Evolutionary conservation across 1,140 invertebrate species (phyloP).

Genomic region (Condylostylus longicornis): DNA sequence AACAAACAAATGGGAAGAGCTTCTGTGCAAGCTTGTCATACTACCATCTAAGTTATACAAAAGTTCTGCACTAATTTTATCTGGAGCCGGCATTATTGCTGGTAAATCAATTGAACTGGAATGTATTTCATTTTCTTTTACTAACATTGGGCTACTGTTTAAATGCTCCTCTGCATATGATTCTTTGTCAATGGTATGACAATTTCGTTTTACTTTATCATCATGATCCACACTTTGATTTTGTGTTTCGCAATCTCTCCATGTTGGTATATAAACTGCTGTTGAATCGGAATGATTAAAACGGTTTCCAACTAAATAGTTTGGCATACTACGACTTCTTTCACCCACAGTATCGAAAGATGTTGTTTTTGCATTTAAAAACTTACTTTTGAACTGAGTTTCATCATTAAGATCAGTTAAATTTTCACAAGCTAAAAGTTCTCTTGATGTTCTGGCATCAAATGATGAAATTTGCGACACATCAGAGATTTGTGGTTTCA

Average conservation of each 20-base stretch:
- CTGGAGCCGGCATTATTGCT: constrained; percentile 32
- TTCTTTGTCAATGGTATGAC: no score
- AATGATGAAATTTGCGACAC: constrained; percentile 43
- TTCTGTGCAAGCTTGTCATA: constrained; percentile 3
- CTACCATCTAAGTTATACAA: constrained; percentile 31
- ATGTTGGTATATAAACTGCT: constrained; percentile 37
- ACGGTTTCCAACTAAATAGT: constrained; percentile 39
- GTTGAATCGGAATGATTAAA: constrained; percentile 38
- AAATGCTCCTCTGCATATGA: background rate
- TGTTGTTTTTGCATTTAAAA: constrained; percentile 7
- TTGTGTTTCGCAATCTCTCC: constrained; percentile 28
- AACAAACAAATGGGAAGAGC: constrained; percentile 5
- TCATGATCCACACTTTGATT: constrained; percentile 22
- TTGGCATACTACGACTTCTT: constrained; percentile 32
- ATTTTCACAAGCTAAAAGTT: constrained; percentile 47
- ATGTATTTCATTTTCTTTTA: constrained; percentile 27
- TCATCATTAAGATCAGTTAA: constrained; percentile 42
- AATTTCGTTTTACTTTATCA: constrained; percentile 2
- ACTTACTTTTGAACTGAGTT: constrained; percentile 13
- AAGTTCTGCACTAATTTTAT: constrained; percentile 35
- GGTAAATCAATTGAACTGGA: constrained; percentile 39
- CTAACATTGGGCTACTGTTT: background rate
- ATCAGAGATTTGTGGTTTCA: constrained; percentile 29
- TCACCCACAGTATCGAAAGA: constrained; percentile 1
- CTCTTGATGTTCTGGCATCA: constrained; percentile 32